phyloP scores from a whole-genome alignment of 2,113 vertebrate species.

The Puma concolor region DNA sequence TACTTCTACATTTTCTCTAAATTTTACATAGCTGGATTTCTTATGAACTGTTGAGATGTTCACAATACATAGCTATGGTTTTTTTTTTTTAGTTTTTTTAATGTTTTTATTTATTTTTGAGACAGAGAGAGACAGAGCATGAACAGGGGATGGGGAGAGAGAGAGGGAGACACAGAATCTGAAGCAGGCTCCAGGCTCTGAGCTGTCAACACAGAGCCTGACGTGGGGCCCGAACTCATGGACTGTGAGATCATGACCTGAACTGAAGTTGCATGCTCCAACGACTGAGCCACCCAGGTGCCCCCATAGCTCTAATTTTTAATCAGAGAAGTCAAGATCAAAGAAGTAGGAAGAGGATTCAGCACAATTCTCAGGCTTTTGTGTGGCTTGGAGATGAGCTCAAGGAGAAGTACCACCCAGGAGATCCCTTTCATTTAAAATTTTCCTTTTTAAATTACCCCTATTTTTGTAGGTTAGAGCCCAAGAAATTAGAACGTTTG shows the following conservation, averaged over 20 bases:
- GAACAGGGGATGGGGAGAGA: no score
- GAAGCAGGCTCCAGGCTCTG: no score
- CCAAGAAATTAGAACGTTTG: neutral
- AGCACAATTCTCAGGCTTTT: neutral
- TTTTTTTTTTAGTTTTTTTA: neutral
- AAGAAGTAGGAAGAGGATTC: neutral
- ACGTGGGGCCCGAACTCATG: no score
- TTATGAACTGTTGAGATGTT: neutral
- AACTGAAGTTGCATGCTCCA: no score
- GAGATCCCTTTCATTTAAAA: neutral
- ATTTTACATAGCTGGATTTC: neutral
- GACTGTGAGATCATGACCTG: no score
- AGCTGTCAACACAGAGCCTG: no score
- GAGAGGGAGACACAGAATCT: no score
- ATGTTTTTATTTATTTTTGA: no score
- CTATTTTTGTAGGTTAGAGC: neutral
- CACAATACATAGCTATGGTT: neutral
- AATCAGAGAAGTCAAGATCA: neutral
- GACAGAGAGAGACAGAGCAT: no score
- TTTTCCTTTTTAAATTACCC: neutral
- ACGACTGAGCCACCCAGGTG: no score
- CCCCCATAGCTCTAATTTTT: neutral
- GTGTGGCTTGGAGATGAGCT: neutral
- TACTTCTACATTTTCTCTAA: neutral
- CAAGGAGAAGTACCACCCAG: neutral